Conservation (phyloP, 1,140 invertebrate species). For the Micrasema minimum region DNA sequence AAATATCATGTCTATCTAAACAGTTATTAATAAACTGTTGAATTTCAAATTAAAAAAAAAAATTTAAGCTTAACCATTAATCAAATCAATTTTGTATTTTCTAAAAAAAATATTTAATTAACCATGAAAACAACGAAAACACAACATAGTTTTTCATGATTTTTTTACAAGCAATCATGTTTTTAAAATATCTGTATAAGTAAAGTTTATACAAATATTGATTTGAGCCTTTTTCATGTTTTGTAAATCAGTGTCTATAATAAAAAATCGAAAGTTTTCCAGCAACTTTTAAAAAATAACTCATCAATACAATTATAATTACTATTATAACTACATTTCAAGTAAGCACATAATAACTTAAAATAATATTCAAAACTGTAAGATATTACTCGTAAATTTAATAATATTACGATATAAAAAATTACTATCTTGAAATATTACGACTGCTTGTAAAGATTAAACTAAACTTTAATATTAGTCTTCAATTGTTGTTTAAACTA, state of each 20-base stretch:
- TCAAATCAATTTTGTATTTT: background rate
- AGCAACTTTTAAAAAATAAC: background rate
- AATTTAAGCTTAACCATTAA: background rate
- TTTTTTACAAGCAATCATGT: background rate
- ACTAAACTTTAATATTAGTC: background rate
- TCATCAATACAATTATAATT: slow-evolving; percentile 21
- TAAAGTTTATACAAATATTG: background rate
- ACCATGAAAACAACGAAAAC: too few species aligned
- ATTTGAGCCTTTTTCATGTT: too few species aligned
- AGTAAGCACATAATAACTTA: background rate
- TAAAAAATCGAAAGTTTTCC: too few species aligned
- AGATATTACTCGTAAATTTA: slow-evolving; percentile 4
- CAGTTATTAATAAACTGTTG: too few species aligned
- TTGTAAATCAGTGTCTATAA: too few species aligned
- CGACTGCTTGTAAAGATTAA: slow-evolving; percentile 29
- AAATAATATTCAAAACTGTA: slow-evolving; percentile 8
- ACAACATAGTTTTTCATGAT: too few species aligned
- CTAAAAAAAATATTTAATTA: background rate
- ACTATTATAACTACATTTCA: background rate
- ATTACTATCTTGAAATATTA: slow-evolving; percentile 23
- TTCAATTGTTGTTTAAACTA: too few species aligned
- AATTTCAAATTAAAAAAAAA: too few species aligned
- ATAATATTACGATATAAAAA: slow-evolving; percentile 1
- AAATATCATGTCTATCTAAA: too few species aligned
- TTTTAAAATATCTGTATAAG: background rate